Evolutionary conservation across 2,797 vertebrate genomes (phyloP).

Genomic region (Stomatorhinus walkeri): DNA sequence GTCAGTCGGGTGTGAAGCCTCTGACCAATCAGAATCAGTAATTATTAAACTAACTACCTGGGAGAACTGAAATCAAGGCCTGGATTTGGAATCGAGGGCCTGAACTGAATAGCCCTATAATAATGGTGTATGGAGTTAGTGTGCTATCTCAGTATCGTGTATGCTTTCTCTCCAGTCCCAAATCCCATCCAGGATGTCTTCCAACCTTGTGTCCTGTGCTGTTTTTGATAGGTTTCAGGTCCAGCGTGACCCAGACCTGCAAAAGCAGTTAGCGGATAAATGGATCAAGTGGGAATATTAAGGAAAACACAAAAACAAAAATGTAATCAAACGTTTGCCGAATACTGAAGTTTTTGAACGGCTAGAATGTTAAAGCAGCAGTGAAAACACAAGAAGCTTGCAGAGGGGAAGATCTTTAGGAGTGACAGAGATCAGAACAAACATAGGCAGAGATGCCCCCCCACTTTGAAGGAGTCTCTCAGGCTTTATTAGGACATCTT

Average conservation of each 20-base stretch:
- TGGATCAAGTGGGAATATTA: background rate
- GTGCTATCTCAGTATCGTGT: background rate
- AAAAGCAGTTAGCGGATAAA: background rate
- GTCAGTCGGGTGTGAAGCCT: background rate
- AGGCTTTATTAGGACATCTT: slow-evolving; percentile 4
- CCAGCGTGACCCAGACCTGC: background rate
- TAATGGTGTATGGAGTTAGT: background rate
- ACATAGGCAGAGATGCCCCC: background rate
- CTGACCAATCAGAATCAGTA: background rate
- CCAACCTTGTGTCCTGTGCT: background rate
- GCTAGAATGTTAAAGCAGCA: no score
- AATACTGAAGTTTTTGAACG: background rate
- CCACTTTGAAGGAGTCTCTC: background rate
- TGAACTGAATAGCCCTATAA: background rate
- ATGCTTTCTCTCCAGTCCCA: background rate
- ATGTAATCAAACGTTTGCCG: background rate
- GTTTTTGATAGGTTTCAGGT: background rate
- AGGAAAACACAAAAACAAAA: background rate
- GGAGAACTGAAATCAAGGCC: background rate
- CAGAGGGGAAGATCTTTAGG: background rate
- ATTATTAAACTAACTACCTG: background rate
- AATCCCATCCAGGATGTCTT: background rate
- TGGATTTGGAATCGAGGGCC: background rate
- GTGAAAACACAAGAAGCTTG: background rate
- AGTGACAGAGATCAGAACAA: background rate